phyloP scores from a whole-genome alignment of 1,140 invertebrate species.

The Drosophila rhopaloa region DNA sequence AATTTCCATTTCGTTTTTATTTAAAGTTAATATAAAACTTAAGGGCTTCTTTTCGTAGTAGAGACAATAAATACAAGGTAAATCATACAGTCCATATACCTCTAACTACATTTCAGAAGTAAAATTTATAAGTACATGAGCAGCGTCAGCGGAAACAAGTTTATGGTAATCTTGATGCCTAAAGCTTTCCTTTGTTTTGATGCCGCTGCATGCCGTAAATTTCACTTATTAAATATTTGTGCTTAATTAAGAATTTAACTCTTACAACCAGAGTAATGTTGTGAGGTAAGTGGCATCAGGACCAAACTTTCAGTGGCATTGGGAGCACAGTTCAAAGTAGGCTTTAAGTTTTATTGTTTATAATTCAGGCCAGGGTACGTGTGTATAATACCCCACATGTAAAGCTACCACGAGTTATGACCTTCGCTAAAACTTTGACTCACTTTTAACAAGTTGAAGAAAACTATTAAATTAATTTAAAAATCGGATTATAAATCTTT shows the following conservation, averaged over 20 bases:
- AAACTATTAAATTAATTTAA: not conserved
- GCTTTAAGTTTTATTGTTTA: constrained; percentile 1
- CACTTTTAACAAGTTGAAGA: not conserved
- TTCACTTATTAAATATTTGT: constrained; percentile 73
- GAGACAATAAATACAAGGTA: too few species aligned
- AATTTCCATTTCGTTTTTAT: too few species aligned
- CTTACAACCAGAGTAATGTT: constrained; percentile 19
- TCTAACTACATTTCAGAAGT: not conserved
- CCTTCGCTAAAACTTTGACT: not conserved
- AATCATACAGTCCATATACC: not conserved
- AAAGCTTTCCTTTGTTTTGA: constrained; percentile 62
- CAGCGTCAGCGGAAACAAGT: constrained; percentile 51
- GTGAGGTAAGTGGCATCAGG: not conserved
- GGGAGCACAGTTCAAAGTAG: constrained; percentile 4
- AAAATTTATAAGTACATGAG: constrained; percentile 1
- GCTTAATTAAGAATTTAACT: constrained; percentile 71
- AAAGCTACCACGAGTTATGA: not conserved
- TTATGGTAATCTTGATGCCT: constrained; percentile 73
- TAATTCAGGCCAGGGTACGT: not conserved
- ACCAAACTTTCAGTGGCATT: not conserved
- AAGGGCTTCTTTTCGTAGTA: too few species aligned
- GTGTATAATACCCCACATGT: not conserved
- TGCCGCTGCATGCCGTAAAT: constrained; percentile 48
- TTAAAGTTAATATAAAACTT: too few species aligned
- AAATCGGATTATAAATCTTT: too few species aligned